Evolutionary conservation across 2,888 invertebrate species (phyloP).

Genomic region (Cataglyphis cursor): DNA sequence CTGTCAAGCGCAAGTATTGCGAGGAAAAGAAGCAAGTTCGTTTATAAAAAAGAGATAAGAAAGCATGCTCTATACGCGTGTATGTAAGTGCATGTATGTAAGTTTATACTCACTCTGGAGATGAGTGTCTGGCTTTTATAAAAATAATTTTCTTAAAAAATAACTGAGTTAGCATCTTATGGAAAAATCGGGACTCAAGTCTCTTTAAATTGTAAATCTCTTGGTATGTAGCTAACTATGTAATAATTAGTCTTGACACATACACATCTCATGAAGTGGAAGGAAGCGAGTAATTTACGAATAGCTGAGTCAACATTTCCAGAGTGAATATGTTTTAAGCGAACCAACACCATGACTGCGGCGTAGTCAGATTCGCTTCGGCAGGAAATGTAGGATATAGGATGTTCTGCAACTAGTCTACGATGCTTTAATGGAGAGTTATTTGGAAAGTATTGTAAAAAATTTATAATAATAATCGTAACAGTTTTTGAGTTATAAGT

Average conservation of each 20-base stretch:
- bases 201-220: not conserved
- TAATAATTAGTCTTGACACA: constrained; percentile 58
- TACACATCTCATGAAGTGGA: constrained; percentile 57
- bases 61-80: not conserved
- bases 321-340: constrained; percentile 66
- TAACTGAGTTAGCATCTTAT: not conserved
- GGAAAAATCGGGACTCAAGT: constrained; percentile 12
- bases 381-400: not conserved
- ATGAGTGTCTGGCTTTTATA: not conserved
- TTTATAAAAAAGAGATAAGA: constrained; percentile 14
- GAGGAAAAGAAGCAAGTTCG: not conserved
- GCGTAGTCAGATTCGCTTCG: not conserved
- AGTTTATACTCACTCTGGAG: constrained; percentile 7
- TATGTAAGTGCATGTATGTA: constrained; percentile 5
- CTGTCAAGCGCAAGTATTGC: constrained; percentile 50
- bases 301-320: constrained; percentile 79
- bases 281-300: constrained; percentile 72
- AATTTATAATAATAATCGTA: not conserved
- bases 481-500: not conserved
- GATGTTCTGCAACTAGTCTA: not conserved
- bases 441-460: not conserved
- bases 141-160: constrained; percentile 1
- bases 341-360: constrained; percentile 41
- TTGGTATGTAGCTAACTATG: constrained; percentile 8
- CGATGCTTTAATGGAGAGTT: not conserved